Conservation (phyloP, 2,113 vertebrate genomes). For the Petroica traversi region DNA sequence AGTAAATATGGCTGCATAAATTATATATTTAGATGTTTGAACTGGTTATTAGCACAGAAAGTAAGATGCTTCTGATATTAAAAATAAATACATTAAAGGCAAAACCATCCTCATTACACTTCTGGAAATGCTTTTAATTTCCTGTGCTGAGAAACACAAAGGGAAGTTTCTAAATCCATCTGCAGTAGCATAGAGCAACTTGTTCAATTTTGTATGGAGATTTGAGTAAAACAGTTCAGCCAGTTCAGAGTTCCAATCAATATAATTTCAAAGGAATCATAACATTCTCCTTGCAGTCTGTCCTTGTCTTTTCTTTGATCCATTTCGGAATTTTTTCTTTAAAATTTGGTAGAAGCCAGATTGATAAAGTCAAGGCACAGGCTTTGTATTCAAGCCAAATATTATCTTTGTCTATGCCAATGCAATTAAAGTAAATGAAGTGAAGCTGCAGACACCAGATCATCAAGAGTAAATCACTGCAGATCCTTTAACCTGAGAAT, state of each 20-base stretch:
- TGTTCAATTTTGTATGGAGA: fast-evolving
- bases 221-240: background rate
- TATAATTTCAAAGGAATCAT: background rate
- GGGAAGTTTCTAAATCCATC: background rate
- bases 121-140: background rate
- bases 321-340: background rate
- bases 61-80: background rate
- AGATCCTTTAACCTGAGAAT: background rate
- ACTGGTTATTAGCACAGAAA: background rate
- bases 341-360: background rate
- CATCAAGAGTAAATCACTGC: background rate
- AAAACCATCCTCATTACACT: background rate
- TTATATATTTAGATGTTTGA: background rate
- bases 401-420: background rate
- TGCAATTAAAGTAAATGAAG: background rate
- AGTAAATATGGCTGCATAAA: background rate
- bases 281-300: background rate
- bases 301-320: background rate
- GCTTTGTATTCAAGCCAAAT: background rate
- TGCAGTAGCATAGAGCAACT: background rate
- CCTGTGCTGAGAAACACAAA: background rate
- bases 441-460: background rate
- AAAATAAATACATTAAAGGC: background rate
- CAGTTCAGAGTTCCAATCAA: background rate
- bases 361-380: background rate